Evolutionary conservation across 2,888 invertebrate species (phyloP).

Genomic region (Catocala nupta): DNA sequence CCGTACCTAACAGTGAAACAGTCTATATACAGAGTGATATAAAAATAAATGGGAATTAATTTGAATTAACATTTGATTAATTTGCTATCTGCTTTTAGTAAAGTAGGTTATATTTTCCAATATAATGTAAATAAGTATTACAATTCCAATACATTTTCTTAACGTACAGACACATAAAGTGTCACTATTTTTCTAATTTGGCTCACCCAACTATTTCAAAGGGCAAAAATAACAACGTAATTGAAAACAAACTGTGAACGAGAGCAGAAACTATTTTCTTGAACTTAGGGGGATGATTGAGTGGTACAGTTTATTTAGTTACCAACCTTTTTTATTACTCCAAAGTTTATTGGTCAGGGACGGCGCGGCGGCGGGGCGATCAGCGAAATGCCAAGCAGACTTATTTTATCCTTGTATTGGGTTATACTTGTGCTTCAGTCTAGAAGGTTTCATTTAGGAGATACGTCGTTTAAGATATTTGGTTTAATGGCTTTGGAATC

Average conservation of each 20-base stretch:
- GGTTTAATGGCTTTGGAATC: background rate
- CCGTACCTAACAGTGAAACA: too few relatives aligned
- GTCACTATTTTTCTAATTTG: background rate
- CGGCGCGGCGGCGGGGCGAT: constrained; percentile 20
- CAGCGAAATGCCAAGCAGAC: constrained; percentile 5
- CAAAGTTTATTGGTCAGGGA: constrained; percentile 22
- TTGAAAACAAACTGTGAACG: constrained; percentile 34
- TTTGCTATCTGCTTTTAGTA: too few relatives aligned
- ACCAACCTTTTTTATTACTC: constrained; percentile 24
- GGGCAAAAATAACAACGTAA: constrained; percentile 14
- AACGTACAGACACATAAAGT: background rate
- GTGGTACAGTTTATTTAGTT: constrained; percentile 32
- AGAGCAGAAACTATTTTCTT: constrained; percentile 15
- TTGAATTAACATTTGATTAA: too few relatives aligned
- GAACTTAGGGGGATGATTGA: constrained; percentile 28
- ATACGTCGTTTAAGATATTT: background rate
- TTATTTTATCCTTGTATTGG: constrained; percentile 17
- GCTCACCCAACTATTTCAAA: constrained; percentile 12
- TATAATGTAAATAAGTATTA: too few relatives aligned
- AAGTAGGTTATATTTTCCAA: too few relatives aligned
- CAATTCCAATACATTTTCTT: too few relatives aligned
- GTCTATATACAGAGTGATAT: too few relatives aligned
- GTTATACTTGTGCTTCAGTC: background rate
- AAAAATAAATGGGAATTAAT: too few relatives aligned
- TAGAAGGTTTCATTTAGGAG: background rate